Percentiles rank a stretch among this genome's conserved stretches.
Conservation (phyloP, 1,140 invertebrate species). For the Bombus haemorrhoidalis region DNA sequence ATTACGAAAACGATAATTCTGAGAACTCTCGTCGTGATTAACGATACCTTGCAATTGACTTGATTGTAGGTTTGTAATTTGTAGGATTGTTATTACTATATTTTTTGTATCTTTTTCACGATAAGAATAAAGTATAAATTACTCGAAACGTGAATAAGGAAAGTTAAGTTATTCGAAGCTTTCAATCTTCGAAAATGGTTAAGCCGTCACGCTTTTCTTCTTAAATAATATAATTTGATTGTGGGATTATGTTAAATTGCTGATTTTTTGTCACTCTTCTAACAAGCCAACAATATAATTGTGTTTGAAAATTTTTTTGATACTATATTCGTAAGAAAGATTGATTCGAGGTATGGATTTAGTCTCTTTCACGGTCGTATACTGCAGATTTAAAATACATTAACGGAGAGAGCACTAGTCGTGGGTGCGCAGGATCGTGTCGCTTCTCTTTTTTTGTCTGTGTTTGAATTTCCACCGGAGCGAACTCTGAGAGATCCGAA, state of each 20-base stretch:
- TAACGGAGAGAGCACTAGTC: neutral
- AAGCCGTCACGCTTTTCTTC: neutral
- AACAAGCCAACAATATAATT: neutral
- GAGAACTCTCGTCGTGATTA: neutral
- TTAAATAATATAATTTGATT: neutral
- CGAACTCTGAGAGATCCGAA: constrained; percentile 38
- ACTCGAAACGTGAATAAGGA: too few relatives aligned
- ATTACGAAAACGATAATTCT: neutral
- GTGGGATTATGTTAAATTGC: too few relatives aligned
- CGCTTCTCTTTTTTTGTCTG: constrained; percentile 41
- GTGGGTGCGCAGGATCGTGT: neutral
- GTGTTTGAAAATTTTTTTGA: neutral
- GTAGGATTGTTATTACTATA: too few relatives aligned
- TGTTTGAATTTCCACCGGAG: constrained; percentile 64
- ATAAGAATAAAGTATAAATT: too few relatives aligned
- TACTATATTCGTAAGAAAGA: neutral
- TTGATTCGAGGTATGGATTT: neutral
- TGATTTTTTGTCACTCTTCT: neutral
- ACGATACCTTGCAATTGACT: neutral
- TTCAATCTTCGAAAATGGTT: neutral
- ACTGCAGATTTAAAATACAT: constrained; percentile 19
- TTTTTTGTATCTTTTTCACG: neutral
- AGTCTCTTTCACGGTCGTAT: neutral
- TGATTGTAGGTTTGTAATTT: neutral
- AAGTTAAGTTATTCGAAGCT: neutral